Evolutionary conservation across 2,888 invertebrate species (phyloP).

Genomic region (Ophraella communa): DNA sequence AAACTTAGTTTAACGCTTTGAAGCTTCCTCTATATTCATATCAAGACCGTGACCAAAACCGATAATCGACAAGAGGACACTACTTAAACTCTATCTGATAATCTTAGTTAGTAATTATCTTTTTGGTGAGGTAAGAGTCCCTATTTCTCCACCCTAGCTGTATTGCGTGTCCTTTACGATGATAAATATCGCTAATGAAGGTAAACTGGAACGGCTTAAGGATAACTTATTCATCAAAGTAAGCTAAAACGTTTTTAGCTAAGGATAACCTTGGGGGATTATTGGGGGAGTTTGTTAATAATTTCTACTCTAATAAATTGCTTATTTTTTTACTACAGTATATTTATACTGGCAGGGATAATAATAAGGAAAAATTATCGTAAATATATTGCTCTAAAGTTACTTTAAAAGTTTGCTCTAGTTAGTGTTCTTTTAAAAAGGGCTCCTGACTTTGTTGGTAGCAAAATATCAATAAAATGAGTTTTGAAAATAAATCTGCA

Average conservation of each 20-base stretch:
- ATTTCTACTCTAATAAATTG: too few relatives aligned
- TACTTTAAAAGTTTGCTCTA: too few relatives aligned
- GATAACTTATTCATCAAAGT: not conserved
- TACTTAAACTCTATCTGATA: not conserved
- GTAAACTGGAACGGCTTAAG: not conserved
- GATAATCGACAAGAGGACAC: conserved; percentile 6
- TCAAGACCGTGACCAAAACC: not conserved
- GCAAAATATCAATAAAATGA: too few relatives aligned
- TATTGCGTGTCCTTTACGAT: not conserved
- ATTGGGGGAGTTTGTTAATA: not conserved
- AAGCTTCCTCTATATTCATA: not conserved
- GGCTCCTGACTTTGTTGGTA: too few relatives aligned
- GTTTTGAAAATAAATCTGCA: too few relatives aligned
- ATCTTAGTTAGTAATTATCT: not conserved
- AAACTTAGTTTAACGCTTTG: not conserved
- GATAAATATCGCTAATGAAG: not conserved
- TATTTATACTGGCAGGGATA: too few relatives aligned
- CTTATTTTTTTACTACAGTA: too few relatives aligned
- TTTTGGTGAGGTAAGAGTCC: not conserved
- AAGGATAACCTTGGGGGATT: not conserved
- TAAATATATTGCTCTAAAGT: too few relatives aligned
- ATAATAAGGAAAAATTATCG: too few relatives aligned
- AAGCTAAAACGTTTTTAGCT: not conserved
- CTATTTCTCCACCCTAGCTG: not conserved
- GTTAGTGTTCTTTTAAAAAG: too few relatives aligned